Evolutionary conservation across 2,888 invertebrate species (phyloP), one percentile per base, ranked within the genome.

Genomic region (Drosophila fungiperda): DNA sequence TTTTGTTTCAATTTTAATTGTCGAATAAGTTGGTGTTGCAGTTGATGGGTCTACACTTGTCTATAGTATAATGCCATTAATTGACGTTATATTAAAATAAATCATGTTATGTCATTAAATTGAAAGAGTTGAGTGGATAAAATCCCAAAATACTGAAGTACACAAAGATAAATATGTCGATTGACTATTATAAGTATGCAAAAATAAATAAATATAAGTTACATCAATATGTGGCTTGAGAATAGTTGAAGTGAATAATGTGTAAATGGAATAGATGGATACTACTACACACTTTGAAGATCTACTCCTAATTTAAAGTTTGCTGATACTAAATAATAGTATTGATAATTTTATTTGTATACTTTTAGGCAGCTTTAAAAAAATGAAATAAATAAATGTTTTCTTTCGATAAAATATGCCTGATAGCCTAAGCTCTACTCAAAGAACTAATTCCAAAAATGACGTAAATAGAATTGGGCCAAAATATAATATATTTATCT

Each of bases 301-400:
- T 33, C 8, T 32, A 52, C 29, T 52, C 12, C 29, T 8, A 52
- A 33, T 32, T 52, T 33, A 20, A 12, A 33, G n/a, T n/a, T 11
- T 0, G n/a, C 3, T 26, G 29, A 9, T 32, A 29, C 29, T 17
- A 49, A 49, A 32, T 20, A 32, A 20, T n/a, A 8, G 3, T 29
- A 15, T 4, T 3, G n/a, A 33, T 2, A 15, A n/a, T 33, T 12
- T 12, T 0, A 0, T 0, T 33, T 50, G 64, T 26, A 64, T 71
- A 70, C 53, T 58, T 64, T 64, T 3, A 58, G 64, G 71, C 63
- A 29, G 12, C 2, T 0, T 6, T 12, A 12, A 60, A 8, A n/a
- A 29, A 15, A 38, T 29, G 1, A 4, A 23, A 45, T 8, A 45
- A 45, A 15, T 15, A 23, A 15, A 36, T 36, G 1, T 2, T 23